Percentiles rank a stretch among this genome's conserved stretches.
phyloP scores from a whole-genome alignment of 2,888 invertebrate species.

The Steromphala cineraria region DNA sequence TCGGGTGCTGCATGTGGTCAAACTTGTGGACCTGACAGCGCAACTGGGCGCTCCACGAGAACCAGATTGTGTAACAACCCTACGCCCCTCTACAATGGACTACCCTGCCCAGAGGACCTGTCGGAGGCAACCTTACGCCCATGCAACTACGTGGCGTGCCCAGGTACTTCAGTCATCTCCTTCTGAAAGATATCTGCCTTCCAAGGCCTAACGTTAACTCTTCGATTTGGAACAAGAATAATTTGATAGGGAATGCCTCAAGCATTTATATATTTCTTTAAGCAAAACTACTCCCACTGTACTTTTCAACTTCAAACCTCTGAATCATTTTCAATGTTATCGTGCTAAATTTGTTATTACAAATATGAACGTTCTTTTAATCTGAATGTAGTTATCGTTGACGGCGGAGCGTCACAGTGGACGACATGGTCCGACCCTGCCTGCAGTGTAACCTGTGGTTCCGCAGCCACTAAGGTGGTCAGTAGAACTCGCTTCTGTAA shows the following conservation, averaged over 20 bases:
- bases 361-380: too few relatives aligned
- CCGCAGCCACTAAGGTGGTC: not conserved
- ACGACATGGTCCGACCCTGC: not conserved
- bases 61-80: not conserved
- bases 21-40: not conserved
- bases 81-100: not conserved
- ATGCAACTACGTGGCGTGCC: not conserved
- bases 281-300: too few relatives aligned
- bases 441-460: not conserved
- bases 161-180: too few relatives aligned
- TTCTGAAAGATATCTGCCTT: too few relatives aligned
- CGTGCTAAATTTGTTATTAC: too few relatives aligned
- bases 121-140: not conserved
- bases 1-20: not conserved
- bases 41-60: not conserved
- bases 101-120: not conserved
- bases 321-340: too few relatives aligned
- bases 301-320: too few relatives aligned
- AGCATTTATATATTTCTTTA: too few relatives aligned
- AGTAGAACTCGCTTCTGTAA: not conserved
- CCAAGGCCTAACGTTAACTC: too few relatives aligned
- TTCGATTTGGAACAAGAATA: too few relatives aligned
- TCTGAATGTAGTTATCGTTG: not conserved
- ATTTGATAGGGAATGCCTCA: too few relatives aligned
- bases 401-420: not conserved